Evolutionary conservation across 2,888 invertebrate species (phyloP), one percentile per base, ranked within the genome.

Genomic region (Euplagia quadripunctaria): DNA sequence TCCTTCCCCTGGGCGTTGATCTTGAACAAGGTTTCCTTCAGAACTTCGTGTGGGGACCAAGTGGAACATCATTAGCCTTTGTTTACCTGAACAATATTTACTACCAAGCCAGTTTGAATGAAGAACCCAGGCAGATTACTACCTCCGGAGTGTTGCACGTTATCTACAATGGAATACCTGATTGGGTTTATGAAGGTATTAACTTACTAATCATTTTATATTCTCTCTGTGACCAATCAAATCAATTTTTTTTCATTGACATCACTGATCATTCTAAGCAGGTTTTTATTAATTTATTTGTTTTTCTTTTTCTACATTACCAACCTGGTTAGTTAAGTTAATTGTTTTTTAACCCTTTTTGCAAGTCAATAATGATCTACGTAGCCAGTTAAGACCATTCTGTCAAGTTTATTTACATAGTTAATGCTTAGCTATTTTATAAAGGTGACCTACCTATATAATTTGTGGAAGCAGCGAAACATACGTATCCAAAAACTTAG

Each of bases 151-250:
- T 92, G 31, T 92, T 95, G 68, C 96, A 97, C 52, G 96, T 96
- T 12, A 96, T 98, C 71, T 97, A 97, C 88, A 98, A 99, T 90
- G 99, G 99, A 49, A 97, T 98, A 14, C 98, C 99, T 51, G 99
- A 99, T 93, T 99, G 99, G 99, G 98, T 99, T 1, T 99, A 99
- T 93, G 99, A 99, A 97, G 98, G 98, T 98, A 66, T 88, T n/a
- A 11, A 46, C 17, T 65, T 55, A 11, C 43, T 66, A 0, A 41
- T 41, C 42, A 14, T 20, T 63, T 14, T 14, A 41, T 31, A 14
- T 46, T 46, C 9, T 46, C 9, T 4, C 43, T 0, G 9, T 46
- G 43, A 46, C 4, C 43, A 46, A 4, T 46, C 9, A 46, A 0
- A 46, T 46, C 6, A 46, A 9, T 46, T 46, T 1, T 3, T 8